Evolutionary conservation across 2,888 invertebrate species (phyloP).

Genomic region (Pristionchus mayeri): DNA sequence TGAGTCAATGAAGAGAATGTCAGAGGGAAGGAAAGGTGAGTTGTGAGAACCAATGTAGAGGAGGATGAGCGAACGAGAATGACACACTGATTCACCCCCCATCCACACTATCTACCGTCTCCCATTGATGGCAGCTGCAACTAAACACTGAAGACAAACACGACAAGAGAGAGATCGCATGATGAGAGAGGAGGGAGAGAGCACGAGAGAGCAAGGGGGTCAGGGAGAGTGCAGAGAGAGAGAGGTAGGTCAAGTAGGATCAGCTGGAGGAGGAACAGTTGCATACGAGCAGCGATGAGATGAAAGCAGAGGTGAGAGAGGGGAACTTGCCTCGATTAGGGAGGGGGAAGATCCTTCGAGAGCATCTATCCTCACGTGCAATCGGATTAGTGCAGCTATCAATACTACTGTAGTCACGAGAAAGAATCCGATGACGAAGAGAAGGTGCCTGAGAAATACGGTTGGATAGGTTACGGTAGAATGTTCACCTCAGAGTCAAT

Average conservation of each 20-base stretch:
- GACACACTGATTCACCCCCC: conserved; percentile 38
- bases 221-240: background rate
- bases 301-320: background rate
- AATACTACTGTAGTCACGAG: conserved; percentile 27
- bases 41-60: conserved; percentile 53
- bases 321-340: background rate
- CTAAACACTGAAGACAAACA: conserved; percentile 25
- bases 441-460: background rate
- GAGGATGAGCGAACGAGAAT: background rate
- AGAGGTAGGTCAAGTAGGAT: conserved; percentile 40
- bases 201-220: too few species aligned
- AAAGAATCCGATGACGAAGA: background rate
- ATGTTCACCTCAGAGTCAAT: background rate
- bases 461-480: background rate
- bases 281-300: background rate
- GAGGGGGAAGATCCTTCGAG: background rate
- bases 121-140: background rate
- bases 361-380: background rate
- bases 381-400: conserved; percentile 31
- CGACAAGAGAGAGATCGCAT: background rate
- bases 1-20: conserved; percentile 13
- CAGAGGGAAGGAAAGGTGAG: conserved; percentile 38
- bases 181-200: background rate
- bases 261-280: background rate
- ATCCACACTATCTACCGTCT: background rate